These are phyloP conservation scores for Phengaris alcon DNA, from an alignment of 2,888 invertebrate genomes.

Conservation along the genomic window DNA sequence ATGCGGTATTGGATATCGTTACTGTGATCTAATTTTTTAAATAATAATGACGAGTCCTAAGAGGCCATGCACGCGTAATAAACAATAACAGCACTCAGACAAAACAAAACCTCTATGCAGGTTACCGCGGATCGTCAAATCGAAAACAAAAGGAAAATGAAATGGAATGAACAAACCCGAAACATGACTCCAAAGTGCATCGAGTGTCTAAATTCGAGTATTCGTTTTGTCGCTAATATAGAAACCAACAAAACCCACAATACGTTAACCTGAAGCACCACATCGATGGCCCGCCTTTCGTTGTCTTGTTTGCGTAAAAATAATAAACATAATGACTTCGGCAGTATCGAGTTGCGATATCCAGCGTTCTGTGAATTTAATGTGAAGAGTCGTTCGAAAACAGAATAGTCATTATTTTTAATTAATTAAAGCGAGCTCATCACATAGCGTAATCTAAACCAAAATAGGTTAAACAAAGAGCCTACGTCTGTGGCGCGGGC, in stretches of 20 bases:
- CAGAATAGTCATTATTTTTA: slow-evolving; percentile 47
- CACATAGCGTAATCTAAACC: slow-evolving; percentile 71
- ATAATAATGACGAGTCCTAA: slow-evolving; percentile 42
- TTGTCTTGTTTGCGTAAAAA: slow-evolving; percentile 32
- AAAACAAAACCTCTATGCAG: slow-evolving; percentile 46
- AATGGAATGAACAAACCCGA: slow-evolving; percentile 48
- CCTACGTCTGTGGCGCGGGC: slow-evolving; percentile 44
- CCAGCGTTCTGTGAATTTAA: slow-evolving; percentile 31
- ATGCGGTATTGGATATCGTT: slow-evolving; percentile 27
- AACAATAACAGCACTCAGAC: slow-evolving; percentile 49
- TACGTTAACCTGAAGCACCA: slow-evolving; percentile 40
- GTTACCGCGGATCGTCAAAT: slow-evolving; percentile 43
- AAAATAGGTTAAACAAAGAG: slow-evolving; percentile 76
- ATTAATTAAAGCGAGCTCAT: slow-evolving; percentile 65
- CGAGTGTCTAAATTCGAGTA: slow-evolving; percentile 49
- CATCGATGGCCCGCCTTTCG: slow-evolving; percentile 34
- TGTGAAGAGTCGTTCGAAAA: slow-evolving; percentile 34
- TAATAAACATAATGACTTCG: slow-evolving; percentile 21
- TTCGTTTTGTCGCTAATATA: slow-evolving; percentile 46
- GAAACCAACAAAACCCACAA: slow-evolving; percentile 42
- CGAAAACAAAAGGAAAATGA: slow-evolving; percentile 48
- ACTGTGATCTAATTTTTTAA: slow-evolving; percentile 38
- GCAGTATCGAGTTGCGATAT: slow-evolving; percentile 16
- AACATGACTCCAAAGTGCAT: slow-evolving; percentile 51
- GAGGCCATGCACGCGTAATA: slow-evolving; percentile 42